phyloP scores from a whole-genome alignment of 2,888 invertebrate species.

The Meghimatium bilineatum region DNA sequence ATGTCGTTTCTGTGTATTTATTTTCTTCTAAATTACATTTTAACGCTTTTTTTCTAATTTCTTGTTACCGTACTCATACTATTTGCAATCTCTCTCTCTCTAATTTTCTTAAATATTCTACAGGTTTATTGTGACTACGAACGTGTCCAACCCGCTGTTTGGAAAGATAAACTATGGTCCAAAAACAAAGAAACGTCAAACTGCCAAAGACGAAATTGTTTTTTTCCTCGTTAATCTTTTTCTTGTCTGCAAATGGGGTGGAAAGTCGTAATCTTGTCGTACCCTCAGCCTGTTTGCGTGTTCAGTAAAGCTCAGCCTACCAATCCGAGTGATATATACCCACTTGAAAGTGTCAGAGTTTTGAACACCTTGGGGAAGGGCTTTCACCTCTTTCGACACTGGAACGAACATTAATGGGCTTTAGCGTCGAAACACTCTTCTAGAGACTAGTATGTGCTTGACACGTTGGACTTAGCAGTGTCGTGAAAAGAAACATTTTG shows the following conservation, averaged over 20 bases:
- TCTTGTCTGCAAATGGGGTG: neutral
- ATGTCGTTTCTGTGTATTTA: no score
- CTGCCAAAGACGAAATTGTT: neutral
- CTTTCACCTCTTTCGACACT: neutral
- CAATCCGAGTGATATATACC: slow-evolving; percentile 6
- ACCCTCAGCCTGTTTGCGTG: neutral
- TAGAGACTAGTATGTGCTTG: neutral
- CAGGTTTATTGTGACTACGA: no score
- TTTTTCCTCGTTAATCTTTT: neutral
- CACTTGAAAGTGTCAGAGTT: slow-evolving; percentile 36
- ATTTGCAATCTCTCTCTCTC: no score
- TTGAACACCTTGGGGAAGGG: slow-evolving; percentile 17
- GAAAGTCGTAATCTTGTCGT: slow-evolving; percentile 6
- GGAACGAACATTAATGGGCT: slow-evolving; percentile 27
- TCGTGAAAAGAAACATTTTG: neutral
- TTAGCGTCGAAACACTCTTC: neutral
- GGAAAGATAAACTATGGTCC: neutral
- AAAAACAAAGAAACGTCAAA: neutral
- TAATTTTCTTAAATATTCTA: no score
- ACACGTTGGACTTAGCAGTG: neutral
- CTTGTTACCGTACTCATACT: no score
- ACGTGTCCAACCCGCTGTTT: no score
- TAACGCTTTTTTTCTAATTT: no score
- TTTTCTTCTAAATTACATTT: no score
- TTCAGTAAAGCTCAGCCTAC: neutral